Percentiles rank a stretch among this genome's conserved stretches.
These are phyloP conservation scores for Tiaroga cobitis DNA, from an alignment of 2,797 vertebrate species.

Conservation along the genomic window DNA sequence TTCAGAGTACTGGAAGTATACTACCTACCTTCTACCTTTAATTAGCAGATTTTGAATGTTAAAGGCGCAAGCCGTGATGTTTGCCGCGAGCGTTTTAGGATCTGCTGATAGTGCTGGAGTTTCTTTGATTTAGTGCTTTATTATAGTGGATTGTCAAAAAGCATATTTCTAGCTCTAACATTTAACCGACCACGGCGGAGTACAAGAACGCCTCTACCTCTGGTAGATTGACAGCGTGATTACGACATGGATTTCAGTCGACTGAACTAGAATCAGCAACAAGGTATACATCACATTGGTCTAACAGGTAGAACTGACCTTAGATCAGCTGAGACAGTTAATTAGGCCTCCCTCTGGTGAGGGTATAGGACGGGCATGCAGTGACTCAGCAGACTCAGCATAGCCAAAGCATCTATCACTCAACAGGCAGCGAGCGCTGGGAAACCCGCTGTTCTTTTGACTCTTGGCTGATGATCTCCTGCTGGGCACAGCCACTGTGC, in stretches of 20 bases:
- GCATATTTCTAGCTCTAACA: background rate
- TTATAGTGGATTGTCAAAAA: background rate
- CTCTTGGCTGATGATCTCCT: slow-evolving; percentile 53
- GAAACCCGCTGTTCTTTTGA: slow-evolving; percentile 62
- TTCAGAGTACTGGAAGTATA: background rate
- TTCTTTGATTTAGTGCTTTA: background rate
- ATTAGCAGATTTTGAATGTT: background rate
- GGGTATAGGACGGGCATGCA: slow-evolving; percentile 59
- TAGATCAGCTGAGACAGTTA: slow-evolving; percentile 17
- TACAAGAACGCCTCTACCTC: background rate
- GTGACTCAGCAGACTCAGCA: slow-evolving; percentile 70
- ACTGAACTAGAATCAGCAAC: slow-evolving; percentile 4
- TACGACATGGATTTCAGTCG: background rate
- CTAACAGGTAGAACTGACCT: background rate
- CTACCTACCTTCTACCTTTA: background rate
- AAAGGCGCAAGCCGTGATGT: background rate
- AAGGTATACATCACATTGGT: background rate
- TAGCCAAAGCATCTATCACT: slow-evolving; percentile 66
- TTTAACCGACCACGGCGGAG: background rate
- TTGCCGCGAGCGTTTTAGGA: background rate
- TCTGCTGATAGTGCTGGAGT: background rate
- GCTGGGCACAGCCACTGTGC: slow-evolving; percentile 38
- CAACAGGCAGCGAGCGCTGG: slow-evolving; percentile 45
- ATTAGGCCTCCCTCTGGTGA: slow-evolving; percentile 55
- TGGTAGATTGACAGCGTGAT: background rate